Base-by-base conservation (phyloP, 2,888 invertebrate genomes). In the Gastrophysa polygoni region DNA sequence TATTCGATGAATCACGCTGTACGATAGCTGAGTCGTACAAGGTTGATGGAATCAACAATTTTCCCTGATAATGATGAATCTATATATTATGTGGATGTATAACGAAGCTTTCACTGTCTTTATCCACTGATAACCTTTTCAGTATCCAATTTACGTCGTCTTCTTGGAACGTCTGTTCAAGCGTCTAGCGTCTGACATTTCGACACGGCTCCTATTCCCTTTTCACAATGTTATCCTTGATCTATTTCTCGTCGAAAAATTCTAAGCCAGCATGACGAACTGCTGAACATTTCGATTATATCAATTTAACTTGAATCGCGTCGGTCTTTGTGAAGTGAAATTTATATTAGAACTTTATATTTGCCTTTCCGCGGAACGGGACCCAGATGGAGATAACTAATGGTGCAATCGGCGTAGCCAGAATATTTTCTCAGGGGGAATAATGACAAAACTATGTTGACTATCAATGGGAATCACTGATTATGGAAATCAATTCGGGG, bases 231-330 rank as follows among this genome's bases (percentile, higher is more conserved):
- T 51, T 47, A 28, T 38, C 58, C 44, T 56, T 67, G 67, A 67
- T 67, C 61, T 63, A 64, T 67, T 58, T 54, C 38, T 50, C 17
- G 52, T 55, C 57, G 60, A 64, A 66, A 67, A 67, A 38, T 38
- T 14, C 14, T n/a, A 38, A 38, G 14, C 14, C n/a, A 67, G 58
- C 63, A 61, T 67, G 64, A 63, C 61, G 61, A 67, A 67, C 67
- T 62, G 59, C 47, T 48, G 63, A 60, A 63, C 67, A 67, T 67
- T n/a, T 67, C 64, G 55, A 63, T 67, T 61, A 61, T 63, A 65
- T 67, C 63, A 63, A 62, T 66, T 57, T 60, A 61, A 63, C 58
- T 63, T 57, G 52, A 55, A 38, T 4, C n/a, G 55, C 43, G 32
- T 48, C 50, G 32, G 43, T 57, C 48, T 63, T 63, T 63, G 63